Conservation (phyloP, 2,888 invertebrate species). For the Drosophila glabriapex region DNA sequence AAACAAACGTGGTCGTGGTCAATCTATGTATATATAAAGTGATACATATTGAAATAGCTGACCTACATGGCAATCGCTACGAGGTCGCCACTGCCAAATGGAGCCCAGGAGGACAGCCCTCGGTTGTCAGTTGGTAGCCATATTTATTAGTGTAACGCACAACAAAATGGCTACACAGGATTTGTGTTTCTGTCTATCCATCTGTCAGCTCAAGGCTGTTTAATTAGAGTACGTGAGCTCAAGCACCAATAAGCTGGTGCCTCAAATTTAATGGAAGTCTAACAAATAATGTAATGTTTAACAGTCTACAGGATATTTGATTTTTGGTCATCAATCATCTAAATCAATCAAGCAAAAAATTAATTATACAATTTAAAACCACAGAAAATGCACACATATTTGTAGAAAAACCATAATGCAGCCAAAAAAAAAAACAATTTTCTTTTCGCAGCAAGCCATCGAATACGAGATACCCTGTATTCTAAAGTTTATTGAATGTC, state of each 20-base stretch:
- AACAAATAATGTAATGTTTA: not conserved
- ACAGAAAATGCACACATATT: slow-evolving; percentile 16
- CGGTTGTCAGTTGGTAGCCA: slow-evolving; percentile 38
- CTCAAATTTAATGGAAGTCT: not conserved
- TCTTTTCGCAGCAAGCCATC: not conserved
- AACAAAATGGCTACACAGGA: slow-evolving; percentile 25
- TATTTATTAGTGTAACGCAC: slow-evolving; percentile 38
- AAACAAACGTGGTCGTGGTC: no score
- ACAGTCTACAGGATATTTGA: not conserved
- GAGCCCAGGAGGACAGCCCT: slow-evolving; percentile 16
- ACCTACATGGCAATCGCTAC: slow-evolving; percentile 58
- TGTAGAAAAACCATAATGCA: not conserved
- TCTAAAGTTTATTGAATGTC: not conserved
- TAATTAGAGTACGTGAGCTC: slow-evolving; percentile 50
- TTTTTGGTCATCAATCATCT: slow-evolving; percentile 39
- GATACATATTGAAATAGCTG: slow-evolving; percentile 40
- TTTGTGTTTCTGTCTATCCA: slow-evolving; percentile 19
- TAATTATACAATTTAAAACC: slow-evolving; percentile 38
- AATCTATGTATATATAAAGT: slow-evolving; percentile 32
- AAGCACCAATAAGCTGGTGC: slow-evolving; percentile 4
- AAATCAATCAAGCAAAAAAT: slow-evolving; percentile 30
- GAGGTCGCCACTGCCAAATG: slow-evolving; percentile 29
- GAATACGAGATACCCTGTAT: not conserved
- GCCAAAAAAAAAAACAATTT: not conserved
- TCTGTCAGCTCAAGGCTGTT: slow-evolving; percentile 39